A percentile compares a stretch with the other conserved stretches of the same genome.
Conservation (phyloP, 2,113 vertebrate species). For the Cyprichromis sp. region DNA sequence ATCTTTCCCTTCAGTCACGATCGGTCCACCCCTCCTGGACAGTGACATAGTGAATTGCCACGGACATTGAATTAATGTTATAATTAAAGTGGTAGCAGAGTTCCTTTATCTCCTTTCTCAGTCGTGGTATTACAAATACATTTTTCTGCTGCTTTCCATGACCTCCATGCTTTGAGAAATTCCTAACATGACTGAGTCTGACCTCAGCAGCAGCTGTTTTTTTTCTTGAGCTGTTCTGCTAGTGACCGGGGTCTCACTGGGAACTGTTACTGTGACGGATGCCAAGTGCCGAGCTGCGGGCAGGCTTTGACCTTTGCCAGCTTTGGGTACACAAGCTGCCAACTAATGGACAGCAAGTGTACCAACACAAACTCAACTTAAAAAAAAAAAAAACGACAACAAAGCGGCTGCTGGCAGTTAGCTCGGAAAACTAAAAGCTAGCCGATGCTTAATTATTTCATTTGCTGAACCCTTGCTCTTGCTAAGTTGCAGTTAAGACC, state of each 20-base stretch:
- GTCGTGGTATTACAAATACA: constrained; percentile 69
- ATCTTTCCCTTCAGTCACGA: constrained; percentile 45
- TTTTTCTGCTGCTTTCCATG: constrained; percentile 77
- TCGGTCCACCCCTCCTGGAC: constrained; percentile 26
- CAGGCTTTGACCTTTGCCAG: constrained; percentile 81
- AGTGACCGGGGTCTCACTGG: constrained; percentile 76
- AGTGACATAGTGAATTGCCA: constrained; percentile 25
- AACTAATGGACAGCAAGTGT: constrained; percentile 53
- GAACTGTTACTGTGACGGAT: constrained; percentile 89
- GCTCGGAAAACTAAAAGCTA: constrained; percentile 53
- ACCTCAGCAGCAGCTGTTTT: constrained; percentile 77
- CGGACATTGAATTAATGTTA: constrained; percentile 16
- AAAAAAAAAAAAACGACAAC: background rate
- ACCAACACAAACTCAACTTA: constrained; percentile 7
- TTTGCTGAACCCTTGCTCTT: constrained; percentile 99
- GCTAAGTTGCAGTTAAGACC: constrained; percentile 86
- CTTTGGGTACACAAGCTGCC: constrained; percentile 73
- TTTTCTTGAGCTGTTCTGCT: constrained; percentile 76
- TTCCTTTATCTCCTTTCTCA: constrained; percentile 28
- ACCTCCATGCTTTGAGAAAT: constrained; percentile 80
- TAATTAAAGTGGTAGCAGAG: constrained; percentile 64
- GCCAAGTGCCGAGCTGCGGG: constrained; percentile 79
- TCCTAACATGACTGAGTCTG: constrained; percentile 81
- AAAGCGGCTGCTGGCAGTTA: constrained; percentile 48
- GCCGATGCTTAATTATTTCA: constrained; percentile 83